These are phyloP conservation scores for Sus scrofa DNA, from an alignment of 2,113 vertebrate species.

Conservation along the genomic window DNA sequence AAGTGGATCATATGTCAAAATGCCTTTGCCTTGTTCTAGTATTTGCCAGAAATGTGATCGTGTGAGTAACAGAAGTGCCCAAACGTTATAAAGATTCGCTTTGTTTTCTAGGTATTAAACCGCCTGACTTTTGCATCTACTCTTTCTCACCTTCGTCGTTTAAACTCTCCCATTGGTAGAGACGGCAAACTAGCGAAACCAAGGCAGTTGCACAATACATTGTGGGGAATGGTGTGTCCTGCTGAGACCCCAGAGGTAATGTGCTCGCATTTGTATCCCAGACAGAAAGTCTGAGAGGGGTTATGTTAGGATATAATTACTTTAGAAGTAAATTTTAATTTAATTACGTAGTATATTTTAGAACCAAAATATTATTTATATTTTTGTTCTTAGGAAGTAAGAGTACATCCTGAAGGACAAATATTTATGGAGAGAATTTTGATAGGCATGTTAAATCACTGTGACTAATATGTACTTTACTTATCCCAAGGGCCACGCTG, in stretches of 20 bases:
- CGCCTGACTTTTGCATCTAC: conserved; percentile 98
- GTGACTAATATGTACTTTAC: background rate
- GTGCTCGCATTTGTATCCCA: background rate
- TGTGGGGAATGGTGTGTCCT: conserved; percentile 99
- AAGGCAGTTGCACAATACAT: conserved; percentile 97
- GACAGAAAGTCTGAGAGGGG: background rate
- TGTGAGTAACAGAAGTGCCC: background rate
- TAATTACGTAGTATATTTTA: conserved; percentile 27
- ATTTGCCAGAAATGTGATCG: conserved; percentile 8
- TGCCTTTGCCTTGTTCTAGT: background rate
- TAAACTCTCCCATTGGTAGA: conserved; percentile 98
- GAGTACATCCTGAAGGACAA: conserved; percentile 48
- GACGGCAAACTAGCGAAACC: conserved; percentile 99
- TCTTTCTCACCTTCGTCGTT: conserved; percentile 95
- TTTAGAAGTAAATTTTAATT: conserved; percentile 32
- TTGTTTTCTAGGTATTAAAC: conserved; percentile 93
- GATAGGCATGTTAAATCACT: background rate
- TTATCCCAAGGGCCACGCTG: conserved; percentile 95
- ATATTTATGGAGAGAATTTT: conserved; percentile 44
- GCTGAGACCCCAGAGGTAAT: conserved; percentile 99
- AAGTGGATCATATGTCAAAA: background rate
- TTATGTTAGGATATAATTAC: background rate
- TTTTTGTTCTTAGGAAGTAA: conserved; percentile 47
- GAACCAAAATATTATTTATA: background rate
- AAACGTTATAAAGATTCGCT: conserved; percentile 29